Conservation (phyloP, 2,113 vertebrate species). For the Toxotes chatareus region DNA sequence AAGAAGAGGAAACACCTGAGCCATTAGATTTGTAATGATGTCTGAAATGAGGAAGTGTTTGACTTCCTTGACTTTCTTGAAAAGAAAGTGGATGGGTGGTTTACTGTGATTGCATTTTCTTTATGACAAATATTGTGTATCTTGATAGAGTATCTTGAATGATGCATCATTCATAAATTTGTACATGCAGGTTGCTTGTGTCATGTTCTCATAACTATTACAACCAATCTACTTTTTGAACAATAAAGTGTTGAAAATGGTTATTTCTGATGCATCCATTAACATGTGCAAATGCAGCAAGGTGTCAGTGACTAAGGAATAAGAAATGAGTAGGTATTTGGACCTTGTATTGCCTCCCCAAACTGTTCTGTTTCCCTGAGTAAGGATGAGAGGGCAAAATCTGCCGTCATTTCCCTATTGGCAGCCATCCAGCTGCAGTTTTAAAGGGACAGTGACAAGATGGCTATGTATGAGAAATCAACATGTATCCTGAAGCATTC, state of each 20-base stretch:
- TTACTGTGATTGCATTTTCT: slow-evolving; percentile 6
- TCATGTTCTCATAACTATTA: not conserved
- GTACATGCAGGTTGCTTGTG: not conserved
- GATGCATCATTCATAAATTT: not conserved
- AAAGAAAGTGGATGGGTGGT: slow-evolving; percentile 4
- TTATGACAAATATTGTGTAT: not conserved
- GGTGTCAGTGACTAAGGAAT: not conserved
- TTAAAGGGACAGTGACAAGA: slow-evolving; percentile 75
- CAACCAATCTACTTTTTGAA: not conserved
- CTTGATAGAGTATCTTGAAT: not conserved
- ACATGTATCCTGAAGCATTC: not conserved
- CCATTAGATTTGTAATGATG: slow-evolving; percentile 38
- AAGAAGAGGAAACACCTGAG: slow-evolving; percentile 59
- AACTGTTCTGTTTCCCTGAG: slow-evolving; percentile 56
- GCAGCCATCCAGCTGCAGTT: slow-evolving; percentile 48
- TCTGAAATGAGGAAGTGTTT: slow-evolving; percentile 47
- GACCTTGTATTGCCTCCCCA: not conserved
- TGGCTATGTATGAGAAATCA: not conserved
- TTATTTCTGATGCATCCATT: not conserved
- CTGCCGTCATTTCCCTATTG: slow-evolving; percentile 67
- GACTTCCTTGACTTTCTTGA: slow-evolving; percentile 44
- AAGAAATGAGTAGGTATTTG: not conserved
- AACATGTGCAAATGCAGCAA: not conserved
- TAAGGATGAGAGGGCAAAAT: slow-evolving; percentile 82
- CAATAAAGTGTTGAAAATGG: not conserved